A percentile compares a stretch with the other conserved stretches of the same genome.
Conservation (phyloP, 2,888 invertebrate genomes). For the Ryuthela nishihirai region DNA sequence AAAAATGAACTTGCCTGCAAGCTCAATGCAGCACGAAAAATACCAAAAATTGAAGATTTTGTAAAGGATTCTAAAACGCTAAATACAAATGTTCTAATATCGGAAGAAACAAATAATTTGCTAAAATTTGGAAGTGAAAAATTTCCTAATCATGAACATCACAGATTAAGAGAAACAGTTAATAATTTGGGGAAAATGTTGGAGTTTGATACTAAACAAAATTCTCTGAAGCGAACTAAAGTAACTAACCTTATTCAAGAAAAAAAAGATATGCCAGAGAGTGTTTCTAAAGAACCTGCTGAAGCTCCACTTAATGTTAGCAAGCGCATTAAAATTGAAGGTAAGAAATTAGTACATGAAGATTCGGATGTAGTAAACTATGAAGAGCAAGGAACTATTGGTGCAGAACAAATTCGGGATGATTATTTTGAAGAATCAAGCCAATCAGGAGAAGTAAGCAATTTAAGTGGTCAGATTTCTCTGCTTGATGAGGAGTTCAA, state of each 20-base stretch:
- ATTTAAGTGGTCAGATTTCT: constrained; percentile 16
- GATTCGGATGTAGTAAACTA: constrained; percentile 39
- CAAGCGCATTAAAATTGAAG: constrained; percentile 47
- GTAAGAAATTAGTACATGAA: constrained; percentile 17
- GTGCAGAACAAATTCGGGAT: constrained; percentile 18
- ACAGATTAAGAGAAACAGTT: constrained; percentile 49
- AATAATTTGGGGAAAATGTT: constrained; percentile 52
- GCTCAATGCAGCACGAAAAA: constrained; percentile 46
- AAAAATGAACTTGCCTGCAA: constrained; percentile 43
- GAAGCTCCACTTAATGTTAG: constrained; percentile 42
- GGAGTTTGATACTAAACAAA: constrained; percentile 53
- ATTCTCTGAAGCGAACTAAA: constrained; percentile 54
- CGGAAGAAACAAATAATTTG: constrained; percentile 52
- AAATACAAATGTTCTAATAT: constrained; percentile 57
- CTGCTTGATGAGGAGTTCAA: constrained; percentile 46
- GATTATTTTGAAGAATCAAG: constrained; percentile 27
- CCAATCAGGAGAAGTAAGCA: constrained; percentile 20
- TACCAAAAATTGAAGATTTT: constrained; percentile 54
- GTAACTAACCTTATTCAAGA: constrained; percentile 54
- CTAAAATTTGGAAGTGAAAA: constrained; percentile 59
- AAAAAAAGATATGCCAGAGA: constrained; percentile 43
- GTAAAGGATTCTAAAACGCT: constrained; percentile 60
- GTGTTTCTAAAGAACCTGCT: constrained; percentile 29
- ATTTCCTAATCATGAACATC: constrained; percentile 56
- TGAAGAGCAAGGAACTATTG: constrained; percentile 44